Conservation (phyloP, 2,797 vertebrate species). For the Anniella stebbinsi region DNA sequence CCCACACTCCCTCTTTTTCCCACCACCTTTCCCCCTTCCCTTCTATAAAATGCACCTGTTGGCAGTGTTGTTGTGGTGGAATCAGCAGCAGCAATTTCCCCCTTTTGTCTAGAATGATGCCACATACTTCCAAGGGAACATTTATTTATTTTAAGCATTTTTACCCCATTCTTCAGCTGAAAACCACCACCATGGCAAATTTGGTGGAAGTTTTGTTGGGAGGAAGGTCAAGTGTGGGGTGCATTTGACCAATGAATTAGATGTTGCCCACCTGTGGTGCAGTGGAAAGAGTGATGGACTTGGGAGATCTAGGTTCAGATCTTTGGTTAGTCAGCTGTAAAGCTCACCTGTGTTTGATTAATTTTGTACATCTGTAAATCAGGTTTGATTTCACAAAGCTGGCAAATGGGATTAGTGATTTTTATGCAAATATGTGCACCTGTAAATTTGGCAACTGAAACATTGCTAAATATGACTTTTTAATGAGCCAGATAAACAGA, state of each 20-base stretch:
- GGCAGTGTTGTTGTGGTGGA: not conserved
- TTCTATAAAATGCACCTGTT: not conserved
- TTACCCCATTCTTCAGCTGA: too few species aligned
- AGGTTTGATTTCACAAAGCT: constrained; percentile 5
- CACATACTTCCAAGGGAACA: too few species aligned
- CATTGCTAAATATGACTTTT: not conserved
- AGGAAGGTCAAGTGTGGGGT: too few species aligned
- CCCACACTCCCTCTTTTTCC: not conserved
- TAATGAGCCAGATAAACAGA: constrained; percentile 19
- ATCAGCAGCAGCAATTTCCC: not conserved
- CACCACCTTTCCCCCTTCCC: not conserved
- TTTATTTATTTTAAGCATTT: too few species aligned
- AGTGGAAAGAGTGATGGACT: too few species aligned
- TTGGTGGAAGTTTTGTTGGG: too few species aligned
- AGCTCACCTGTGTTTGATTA: not conserved
- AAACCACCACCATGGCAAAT: too few species aligned
- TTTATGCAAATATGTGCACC: constrained; percentile 5
- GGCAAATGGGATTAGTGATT: not conserved
- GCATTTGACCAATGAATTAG: too few species aligned
- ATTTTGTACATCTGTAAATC: constrained; percentile 4
- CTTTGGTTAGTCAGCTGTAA: too few species aligned
- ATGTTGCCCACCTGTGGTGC: too few species aligned
- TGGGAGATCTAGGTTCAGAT: too few species aligned
- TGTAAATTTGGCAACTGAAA: constrained; percentile 24
- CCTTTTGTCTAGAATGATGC: not conserved